Evolutionary conservation across 2,797 vertebrate species (phyloP), one percentile per base, ranked within the genome.

Genomic region (Nyctibius grandis): DNA sequence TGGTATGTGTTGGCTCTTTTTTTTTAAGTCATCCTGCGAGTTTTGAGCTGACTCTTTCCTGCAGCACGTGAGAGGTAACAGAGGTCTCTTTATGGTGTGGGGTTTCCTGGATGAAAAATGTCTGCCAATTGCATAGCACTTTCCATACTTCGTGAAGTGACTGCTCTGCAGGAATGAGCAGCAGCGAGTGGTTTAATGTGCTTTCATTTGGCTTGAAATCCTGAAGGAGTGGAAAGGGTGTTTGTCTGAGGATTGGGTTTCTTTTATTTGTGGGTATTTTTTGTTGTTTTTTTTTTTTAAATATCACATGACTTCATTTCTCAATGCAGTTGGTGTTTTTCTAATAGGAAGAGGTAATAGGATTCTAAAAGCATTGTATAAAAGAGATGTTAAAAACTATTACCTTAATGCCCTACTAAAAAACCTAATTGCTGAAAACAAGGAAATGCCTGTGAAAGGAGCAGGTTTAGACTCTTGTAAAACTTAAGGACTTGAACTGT

Each of bases 1-100:
- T 4, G 9, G 28, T 33, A 82, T 84, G 25, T 76, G 42, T 68
- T 95, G 25, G 8, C 7, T 26, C 3, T 60, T 40, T 18, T 21
- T n/a, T 34, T 64, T n/a, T 8, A 12, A 29, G 12, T 65, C 33
- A 5, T 89, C 44, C 26, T 64, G 54, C 4, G 10, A 74, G 54
- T 85, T 90, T 36, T 77, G 83, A 91, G 50, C 34, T 69, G 59
- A 81, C 88, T 77, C 22, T 56, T 88, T 74, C 42, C 74, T 80
- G 67, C 64, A 69, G 64, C 33, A 22, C 51, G 11, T 45, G 64
- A 73, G 36, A 94, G 56, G 81, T 95, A 92, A 95, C 83, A 95
- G 59, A 94, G 47, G n/a, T 73, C 59, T 85, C 92, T 96, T 88
- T 96, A 69, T 93, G 91, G 73, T 82, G 50, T 91, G 64, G 48